phyloP scores from a whole-genome alignment of 1,140 invertebrate species.

The Ostrea edulis region DNA sequence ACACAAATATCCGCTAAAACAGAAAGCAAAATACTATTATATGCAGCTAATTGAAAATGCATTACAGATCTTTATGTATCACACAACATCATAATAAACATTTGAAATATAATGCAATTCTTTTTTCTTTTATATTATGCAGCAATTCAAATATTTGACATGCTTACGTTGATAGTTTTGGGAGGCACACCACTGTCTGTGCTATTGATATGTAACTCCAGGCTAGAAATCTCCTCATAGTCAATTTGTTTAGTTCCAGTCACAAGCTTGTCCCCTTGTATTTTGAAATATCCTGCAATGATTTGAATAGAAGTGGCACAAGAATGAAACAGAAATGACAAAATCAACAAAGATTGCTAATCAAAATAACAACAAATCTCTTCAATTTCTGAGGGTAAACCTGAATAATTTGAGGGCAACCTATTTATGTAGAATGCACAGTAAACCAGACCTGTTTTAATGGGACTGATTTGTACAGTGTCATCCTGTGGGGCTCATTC shows the following conservation, averaged over 20 bases:
- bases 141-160: too few relatives aligned
- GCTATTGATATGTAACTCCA: slow-evolving; percentile 57
- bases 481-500: too few relatives aligned
- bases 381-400: too few relatives aligned
- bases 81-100: neutral
- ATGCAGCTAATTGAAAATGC: neutral
- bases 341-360: neutral
- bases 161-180: slow-evolving; percentile 53
- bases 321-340: neutral
- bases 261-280: slow-evolving; percentile 56
- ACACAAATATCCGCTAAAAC: slow-evolving; percentile 62
- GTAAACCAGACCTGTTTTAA: neutral
- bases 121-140: too few relatives aligned
- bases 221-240: slow-evolving; percentile 54
- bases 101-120: too few relatives aligned
- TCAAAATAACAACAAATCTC: too few relatives aligned
- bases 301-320: neutral
- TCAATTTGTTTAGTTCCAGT: slow-evolving; percentile 58
- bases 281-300: slow-evolving; percentile 59
- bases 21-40: neutral
- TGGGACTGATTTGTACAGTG: too few relatives aligned
- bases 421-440: neutral
- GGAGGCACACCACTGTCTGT: slow-evolving; percentile 67
- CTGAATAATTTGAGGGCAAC: too few relatives aligned
- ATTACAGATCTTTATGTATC: neutral